Evolutionary conservation across 2,888 invertebrate genomes (phyloP), one percentile per base, ranked within the genome.

Genomic region (Sycophila texana): DNA sequence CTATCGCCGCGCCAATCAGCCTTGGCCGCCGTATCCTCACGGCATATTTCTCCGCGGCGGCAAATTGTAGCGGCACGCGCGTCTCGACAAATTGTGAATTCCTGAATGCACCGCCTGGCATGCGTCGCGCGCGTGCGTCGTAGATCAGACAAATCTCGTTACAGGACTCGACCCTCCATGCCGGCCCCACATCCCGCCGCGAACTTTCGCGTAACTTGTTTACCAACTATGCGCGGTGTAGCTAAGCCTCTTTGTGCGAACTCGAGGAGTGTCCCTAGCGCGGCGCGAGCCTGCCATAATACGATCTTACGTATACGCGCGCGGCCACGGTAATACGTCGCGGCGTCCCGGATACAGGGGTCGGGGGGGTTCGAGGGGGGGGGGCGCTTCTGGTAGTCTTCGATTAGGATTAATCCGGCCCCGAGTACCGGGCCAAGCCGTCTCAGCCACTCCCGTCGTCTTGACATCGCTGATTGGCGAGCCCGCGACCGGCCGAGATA

Each of bases 101-200:
- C 53, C 53, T 14, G 53, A 4, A 53, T n/a, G 53, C 4, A 4
- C n/a, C 53, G 53, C n/a, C 53, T 16, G 16, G 53, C 16, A 4
- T n/a, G 53, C 14, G 26, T 22, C 58, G 22, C 22, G 58, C 22
- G 60, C 60, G 26, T 60, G 30, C 10, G 74, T 75, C 75, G 58
- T 47, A 75, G 79, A 79, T 79, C 79, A 72, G 79, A 75, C 71
- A 79, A 79, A 79, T 79, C 79, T 79, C 75, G 79, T 79, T 79
- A 75, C 53, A 66, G 30, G 51, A 65, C 47, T 63, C 55, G 63
- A 16, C 12, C 57, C 16, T 55, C 20, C 7, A 4, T n/a, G 39
- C 14, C 47, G 16, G 10, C 53, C 30, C 22, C 12, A 5, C 49
- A 47, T 30, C 18, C 14, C 16, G 13, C 61, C 58, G 18, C 18